These are phyloP conservation scores for Deroplatys truncata DNA, from an alignment of 2,888 invertebrate species.

Conservation along the genomic window DNA sequence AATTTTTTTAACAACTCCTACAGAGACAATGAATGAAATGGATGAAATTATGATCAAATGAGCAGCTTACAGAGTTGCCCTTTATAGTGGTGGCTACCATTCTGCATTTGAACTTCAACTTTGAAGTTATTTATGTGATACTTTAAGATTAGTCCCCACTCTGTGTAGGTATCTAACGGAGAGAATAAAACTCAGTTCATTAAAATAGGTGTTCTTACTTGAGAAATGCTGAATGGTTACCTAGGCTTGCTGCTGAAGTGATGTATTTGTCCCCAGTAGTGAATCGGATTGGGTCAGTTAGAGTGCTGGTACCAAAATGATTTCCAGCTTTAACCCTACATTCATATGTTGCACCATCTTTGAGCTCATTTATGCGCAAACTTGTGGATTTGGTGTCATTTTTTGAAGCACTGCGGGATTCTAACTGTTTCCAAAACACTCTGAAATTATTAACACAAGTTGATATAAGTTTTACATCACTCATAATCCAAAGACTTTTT, in stretches of 20 bases:
- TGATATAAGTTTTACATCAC: background rate
- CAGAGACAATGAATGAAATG: no score
- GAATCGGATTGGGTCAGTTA: constrained; percentile 70
- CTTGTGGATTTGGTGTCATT: constrained; percentile 69
- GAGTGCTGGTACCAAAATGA: constrained; percentile 69
- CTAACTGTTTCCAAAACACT: constrained; percentile 72
- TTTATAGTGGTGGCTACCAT: no score
- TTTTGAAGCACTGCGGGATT: constrained; percentile 56
- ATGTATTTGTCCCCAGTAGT: constrained; percentile 70
- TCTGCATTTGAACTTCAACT: no score
- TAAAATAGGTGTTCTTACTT: background rate
- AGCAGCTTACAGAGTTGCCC: no score
- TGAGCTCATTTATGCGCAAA: constrained; percentile 64
- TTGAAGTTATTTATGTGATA: no score
- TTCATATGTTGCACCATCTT: constrained; percentile 71
- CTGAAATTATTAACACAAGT: constrained; percentile 39
- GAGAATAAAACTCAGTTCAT: background rate
- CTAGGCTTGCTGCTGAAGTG: constrained; percentile 57
- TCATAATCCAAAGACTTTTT: no score
- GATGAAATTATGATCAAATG: no score
- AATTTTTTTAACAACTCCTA: no score
- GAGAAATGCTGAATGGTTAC: constrained; percentile 33
- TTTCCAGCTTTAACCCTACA: constrained; percentile 80
- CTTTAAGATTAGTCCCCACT: no score
- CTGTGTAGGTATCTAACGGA: no score